Percentiles rank a stretch among this genome's conserved stretches.
Evolutionary conservation across 2,888 invertebrate species (phyloP).

Genomic region (Pasiphila rectangulata): DNA sequence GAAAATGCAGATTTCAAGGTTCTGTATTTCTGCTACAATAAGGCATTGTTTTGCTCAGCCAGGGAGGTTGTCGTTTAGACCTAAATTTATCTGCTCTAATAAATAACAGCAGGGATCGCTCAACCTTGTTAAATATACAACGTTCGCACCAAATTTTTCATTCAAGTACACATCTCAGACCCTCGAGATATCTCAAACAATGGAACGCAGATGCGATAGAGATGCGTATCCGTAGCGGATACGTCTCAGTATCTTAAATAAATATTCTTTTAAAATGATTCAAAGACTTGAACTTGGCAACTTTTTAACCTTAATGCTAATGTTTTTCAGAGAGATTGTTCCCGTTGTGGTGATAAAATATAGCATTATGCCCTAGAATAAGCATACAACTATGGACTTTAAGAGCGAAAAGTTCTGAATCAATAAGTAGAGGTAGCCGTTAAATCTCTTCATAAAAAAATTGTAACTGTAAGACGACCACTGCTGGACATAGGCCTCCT

Average conservation of each 20-base stretch:
- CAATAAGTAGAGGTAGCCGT: too few relatives aligned
- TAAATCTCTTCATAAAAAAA: too few relatives aligned
- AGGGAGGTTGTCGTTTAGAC: constrained; percentile 43
- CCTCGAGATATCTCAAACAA: constrained; percentile 39
- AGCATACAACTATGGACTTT: too few relatives aligned
- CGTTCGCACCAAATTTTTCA: constrained; percentile 70
- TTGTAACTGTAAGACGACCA: too few relatives aligned
- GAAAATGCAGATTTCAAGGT: constrained; percentile 8
- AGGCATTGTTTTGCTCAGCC: constrained; percentile 15
- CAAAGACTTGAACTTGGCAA: too few relatives aligned
- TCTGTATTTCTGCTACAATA: constrained; percentile 25
- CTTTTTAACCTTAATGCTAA: background rate
- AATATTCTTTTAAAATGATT: too few relatives aligned
- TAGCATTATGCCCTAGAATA: too few relatives aligned
- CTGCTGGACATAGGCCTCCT: too few relatives aligned
- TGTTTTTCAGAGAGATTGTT: too few relatives aligned
- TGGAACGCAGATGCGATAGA: constrained; percentile 21
- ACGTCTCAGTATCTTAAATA: too few relatives aligned
- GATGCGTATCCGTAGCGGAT: constrained; percentile 17
- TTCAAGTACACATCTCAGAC: constrained; percentile 44
- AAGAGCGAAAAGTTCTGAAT: too few relatives aligned
- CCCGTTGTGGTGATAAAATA: too few relatives aligned
- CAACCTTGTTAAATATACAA: constrained; percentile 67
- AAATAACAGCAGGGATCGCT: constrained; percentile 56
- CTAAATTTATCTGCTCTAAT: constrained; percentile 69